Base-by-base conservation (phyloP, 2,113 vertebrate genomes). In the Notothenia rossii region DNA sequence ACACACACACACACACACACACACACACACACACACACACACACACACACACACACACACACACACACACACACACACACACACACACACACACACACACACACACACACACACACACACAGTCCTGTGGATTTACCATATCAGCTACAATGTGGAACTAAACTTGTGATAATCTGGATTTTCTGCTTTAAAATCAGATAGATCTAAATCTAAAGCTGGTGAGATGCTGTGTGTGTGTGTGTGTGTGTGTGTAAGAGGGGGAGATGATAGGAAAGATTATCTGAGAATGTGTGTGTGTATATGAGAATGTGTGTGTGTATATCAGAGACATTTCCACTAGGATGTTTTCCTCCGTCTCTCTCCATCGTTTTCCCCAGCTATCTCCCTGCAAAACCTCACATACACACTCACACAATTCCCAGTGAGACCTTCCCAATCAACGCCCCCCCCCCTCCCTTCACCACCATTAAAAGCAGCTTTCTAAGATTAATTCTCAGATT, bases 401-500 rank as follows among this genome's bases (percentile, higher is more conserved):
- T 46, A 1, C 81, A 81, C 58, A 51, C 64, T 5, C 64, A 5
- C 64, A n/a, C 68, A 45, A 91, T 91, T 92, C 92, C 94, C 94
- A 92, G 75, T 60, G 89, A 93, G 88, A 88, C 89, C 83, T 86
- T 73, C 82, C 89, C 93, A 94, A 93, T 94, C 92, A 89, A 90
- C 89, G 20, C 65, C 63, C 77, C 56, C 66, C 55, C 59, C 56
- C 59, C 70, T 46, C 82, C 83, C 79, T 55, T 67, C 77, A 78
- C 82, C 81, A 78, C 68, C 81, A 82, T 84, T 91, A 93, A 94
- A 93, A 94, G 92, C 94, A 91, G 93, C 92, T 93, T 94, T 92
- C 86, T 87, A 84, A 92, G 91, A 95, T 94, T 92, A 94, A 94
- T 94, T 92, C 86, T 87, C 85, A 92, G 91, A 95, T 94, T 92